These are phyloP conservation scores for Lordiphosa stackelbergi DNA, from an alignment of 1,140 invertebrate species.

Conservation along the genomic window DNA sequence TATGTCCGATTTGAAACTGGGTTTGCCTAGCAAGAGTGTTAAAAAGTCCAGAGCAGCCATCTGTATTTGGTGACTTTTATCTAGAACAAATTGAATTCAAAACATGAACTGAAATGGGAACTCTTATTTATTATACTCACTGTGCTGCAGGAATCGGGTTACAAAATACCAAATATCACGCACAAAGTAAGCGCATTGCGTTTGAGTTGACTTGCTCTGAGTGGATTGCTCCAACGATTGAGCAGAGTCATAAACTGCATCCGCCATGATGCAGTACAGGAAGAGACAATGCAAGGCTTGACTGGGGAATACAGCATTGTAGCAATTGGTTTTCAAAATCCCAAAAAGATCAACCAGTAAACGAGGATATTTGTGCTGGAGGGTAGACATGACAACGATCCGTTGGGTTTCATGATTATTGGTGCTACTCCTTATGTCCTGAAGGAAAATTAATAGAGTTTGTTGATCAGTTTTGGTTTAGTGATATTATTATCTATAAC, in stretches of 20 bases:
- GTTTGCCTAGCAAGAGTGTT: conserved; percentile 26
- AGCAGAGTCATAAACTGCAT: conserved; percentile 43
- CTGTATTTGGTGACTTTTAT: conserved; percentile 32
- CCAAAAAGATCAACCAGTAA: conserved; percentile 48
- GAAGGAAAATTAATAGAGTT: neutral
- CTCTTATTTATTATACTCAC: conserved; percentile 23
- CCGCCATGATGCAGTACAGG: conserved; percentile 38
- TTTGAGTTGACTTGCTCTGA: neutral
- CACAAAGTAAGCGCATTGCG: conserved; percentile 37
- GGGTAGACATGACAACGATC: conserved; percentile 17
- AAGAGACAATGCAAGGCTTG: conserved; percentile 47
- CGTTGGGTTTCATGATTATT: conserved; percentile 11
- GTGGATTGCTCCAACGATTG: neutral
- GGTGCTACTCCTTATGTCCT: conserved; percentile 5
- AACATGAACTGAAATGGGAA: neutral
- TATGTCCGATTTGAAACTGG: neutral
- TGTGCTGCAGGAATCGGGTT: conserved; percentile 29
- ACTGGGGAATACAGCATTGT: conserved; percentile 27
- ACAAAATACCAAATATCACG: conserved; percentile 56
- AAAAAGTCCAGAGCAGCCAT: conserved; percentile 31
- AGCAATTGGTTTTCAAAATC: conserved; percentile 48
- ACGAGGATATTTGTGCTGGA: conserved; percentile 42
- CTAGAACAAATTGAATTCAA: conserved; percentile 14
- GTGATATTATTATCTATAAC: too few relatives aligned
- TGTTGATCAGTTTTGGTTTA: too few relatives aligned